Evolutionary conservation across 2,888 invertebrate species (phyloP).

Genomic region (Apotomis capreana): DNA sequence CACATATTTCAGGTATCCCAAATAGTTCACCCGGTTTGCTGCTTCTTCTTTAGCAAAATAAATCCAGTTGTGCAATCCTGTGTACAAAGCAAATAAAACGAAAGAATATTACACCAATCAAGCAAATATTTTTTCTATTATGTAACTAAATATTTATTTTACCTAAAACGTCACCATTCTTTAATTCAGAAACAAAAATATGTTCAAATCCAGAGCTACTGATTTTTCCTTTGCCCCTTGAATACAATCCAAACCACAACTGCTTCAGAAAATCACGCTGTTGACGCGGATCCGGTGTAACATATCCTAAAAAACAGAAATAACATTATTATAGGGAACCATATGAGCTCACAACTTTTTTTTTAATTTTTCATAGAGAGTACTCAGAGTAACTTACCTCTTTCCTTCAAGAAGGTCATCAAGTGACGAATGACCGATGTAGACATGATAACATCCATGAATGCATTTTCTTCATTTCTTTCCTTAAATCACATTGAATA

Average conservation of each 20-base stretch:
- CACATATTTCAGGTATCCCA: conserved; percentile 89
- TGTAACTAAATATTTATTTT: not conserved
- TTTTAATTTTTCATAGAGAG: too few species aligned
- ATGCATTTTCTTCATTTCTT: conserved; percentile 89
- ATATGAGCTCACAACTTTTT: too few species aligned
- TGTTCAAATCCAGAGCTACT: conserved; percentile 97
- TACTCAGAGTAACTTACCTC: conserved; percentile 64
- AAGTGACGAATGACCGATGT: conserved; percentile 90
- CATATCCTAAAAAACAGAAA: conserved; percentile 74
- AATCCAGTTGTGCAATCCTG: conserved; percentile 96
- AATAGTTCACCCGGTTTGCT: conserved; percentile 88
- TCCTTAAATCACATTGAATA: conserved; percentile 74
- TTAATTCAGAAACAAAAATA: conserved; percentile 94
- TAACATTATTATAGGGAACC: not conserved
- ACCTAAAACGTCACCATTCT: conserved; percentile 88
- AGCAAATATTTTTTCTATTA: too few species aligned
- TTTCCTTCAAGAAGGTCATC: conserved; percentile 86
- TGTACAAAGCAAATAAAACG: conserved; percentile 44
- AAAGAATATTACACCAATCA: not conserved
- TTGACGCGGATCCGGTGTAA: conserved; percentile 86
- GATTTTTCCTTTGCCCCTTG: conserved; percentile 89
- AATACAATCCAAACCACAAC: conserved; percentile 92
- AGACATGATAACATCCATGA: conserved; percentile 89
- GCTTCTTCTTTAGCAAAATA: conserved; percentile 91
- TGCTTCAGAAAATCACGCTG: conserved; percentile 89